Evolutionary conservation across 1,140 invertebrate species (phyloP).

Genomic region (Archivesica marissinica): DNA sequence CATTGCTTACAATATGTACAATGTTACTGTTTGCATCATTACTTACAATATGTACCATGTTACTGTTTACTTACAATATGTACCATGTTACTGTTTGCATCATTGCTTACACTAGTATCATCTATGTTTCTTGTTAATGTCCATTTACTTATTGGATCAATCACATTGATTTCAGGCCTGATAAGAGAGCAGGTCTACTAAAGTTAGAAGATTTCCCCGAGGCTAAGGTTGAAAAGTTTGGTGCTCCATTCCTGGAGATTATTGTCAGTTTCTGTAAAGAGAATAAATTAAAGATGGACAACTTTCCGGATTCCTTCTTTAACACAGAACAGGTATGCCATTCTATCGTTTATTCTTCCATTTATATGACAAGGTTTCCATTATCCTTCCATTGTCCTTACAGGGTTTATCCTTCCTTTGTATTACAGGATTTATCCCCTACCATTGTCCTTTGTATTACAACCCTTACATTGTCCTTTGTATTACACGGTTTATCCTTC

Average conservation of each 20-base stretch:
- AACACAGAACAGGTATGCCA: conserved; percentile 61
- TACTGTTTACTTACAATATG: too few relatives aligned
- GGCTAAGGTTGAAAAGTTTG: conserved; percentile 87
- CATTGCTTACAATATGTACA: too few relatives aligned
- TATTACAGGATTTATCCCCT: background rate
- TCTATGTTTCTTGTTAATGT: too few relatives aligned
- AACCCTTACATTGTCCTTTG: too few relatives aligned
- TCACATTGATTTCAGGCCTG: conserved; percentile 85
- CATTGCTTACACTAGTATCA: too few relatives aligned
- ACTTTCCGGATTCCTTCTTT: conserved; percentile 68
- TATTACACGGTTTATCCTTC: too few relatives aligned
- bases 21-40: too few relatives aligned
- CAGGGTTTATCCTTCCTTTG: background rate
- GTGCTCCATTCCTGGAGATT: conserved; percentile 81
- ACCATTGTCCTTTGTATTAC: background rate
- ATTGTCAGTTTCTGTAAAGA: conserved; percentile 79
- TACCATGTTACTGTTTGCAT: too few relatives aligned
- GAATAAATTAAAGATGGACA: conserved; percentile 75
- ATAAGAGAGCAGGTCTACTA: conserved; percentile 81
- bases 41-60: too few relatives aligned
- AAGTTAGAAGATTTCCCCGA: conserved; percentile 87
- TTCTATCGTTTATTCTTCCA: background rate
- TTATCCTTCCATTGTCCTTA: background rate
- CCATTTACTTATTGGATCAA: too few relatives aligned
- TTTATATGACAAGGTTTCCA: too few relatives aligned